Evolutionary conservation across 2,888 invertebrate species (phyloP).

Genomic region (Chesias legatella): DNA sequence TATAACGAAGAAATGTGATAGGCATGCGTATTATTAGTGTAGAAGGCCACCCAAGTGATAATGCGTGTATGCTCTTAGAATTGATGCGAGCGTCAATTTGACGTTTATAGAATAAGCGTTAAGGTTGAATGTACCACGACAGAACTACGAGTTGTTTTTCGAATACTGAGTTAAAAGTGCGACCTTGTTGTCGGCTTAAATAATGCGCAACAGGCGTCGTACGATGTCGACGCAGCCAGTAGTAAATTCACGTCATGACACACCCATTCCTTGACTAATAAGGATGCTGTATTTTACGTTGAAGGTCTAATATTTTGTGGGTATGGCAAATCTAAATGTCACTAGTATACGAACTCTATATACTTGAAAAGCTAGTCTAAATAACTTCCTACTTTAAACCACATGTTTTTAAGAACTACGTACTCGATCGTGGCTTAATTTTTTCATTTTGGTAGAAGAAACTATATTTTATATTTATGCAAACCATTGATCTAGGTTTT

Average conservation of each 20-base stretch:
- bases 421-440: no score
- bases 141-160: slow-evolving; percentile 39
- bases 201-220: slow-evolving; percentile 66
- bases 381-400: no score
- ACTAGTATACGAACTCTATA: not conserved
- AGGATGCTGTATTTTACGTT: slow-evolving; percentile 52
- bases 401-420: no score
- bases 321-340: slow-evolving; percentile 27
- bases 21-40: slow-evolving; percentile 45
- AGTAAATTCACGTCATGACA: slow-evolving; percentile 72
- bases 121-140: slow-evolving; percentile 53
- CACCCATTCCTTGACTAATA: slow-evolving; percentile 74
- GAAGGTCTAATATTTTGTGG: slow-evolving; percentile 25
- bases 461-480: no score
- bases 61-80: slow-evolving; percentile 39
- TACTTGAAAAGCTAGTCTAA: no score
- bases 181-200: slow-evolving; percentile 63
- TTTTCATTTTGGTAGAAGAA: no score
- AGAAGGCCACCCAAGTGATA: slow-evolving; percentile 57
- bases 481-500: no score
- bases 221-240: slow-evolving; percentile 40
- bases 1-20: slow-evolving; percentile 35
- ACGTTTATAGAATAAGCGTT: slow-evolving; percentile 36
- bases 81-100: slow-evolving; percentile 30
- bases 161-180: slow-evolving; percentile 43